Conservation (phyloP, 2,888 invertebrate genomes). For the Leptothorax acervorum region DNA sequence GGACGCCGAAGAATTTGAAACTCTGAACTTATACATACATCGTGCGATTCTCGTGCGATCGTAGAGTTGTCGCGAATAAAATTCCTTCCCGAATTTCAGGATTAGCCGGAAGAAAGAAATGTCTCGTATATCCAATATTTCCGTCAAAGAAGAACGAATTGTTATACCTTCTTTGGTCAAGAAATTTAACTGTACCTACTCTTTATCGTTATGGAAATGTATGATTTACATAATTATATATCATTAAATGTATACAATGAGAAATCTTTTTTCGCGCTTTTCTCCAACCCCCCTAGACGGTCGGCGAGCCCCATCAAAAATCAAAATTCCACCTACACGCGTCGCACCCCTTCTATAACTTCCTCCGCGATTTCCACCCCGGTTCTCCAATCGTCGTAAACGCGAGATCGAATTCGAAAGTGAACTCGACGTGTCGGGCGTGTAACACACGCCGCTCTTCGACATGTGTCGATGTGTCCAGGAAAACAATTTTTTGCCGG, state of each 20-base stretch:
- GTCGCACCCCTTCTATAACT: too few relatives aligned
- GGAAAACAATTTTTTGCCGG: conserved; percentile 73
- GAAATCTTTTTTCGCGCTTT: background rate
- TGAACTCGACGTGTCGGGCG: conserved; percentile 23
- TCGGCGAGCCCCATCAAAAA: background rate
- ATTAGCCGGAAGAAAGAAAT: background rate
- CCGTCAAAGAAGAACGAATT: background rate
- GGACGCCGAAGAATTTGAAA: background rate
- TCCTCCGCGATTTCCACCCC: background rate
- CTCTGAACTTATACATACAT: background rate
- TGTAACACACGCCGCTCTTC: conserved; percentile 28
- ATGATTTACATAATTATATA: background rate
- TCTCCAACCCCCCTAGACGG: too few relatives aligned
- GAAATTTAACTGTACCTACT: background rate
- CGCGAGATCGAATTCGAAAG: conserved; percentile 29
- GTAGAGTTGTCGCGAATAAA: background rate
- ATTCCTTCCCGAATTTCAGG: background rate
- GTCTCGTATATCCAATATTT: background rate
- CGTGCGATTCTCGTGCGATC: too few relatives aligned
- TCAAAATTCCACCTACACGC: background rate
- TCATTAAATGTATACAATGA: background rate
- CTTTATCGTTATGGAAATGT: background rate
- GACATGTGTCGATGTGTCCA: conserved; percentile 60
- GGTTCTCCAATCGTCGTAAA: background rate
- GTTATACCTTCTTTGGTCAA: background rate